A percentile compares a stretch with the other conserved stretches of the same genome.
Evolutionary conservation across 2,888 invertebrate species (phyloP).

Genomic region (Cotesia congregata): DNA sequence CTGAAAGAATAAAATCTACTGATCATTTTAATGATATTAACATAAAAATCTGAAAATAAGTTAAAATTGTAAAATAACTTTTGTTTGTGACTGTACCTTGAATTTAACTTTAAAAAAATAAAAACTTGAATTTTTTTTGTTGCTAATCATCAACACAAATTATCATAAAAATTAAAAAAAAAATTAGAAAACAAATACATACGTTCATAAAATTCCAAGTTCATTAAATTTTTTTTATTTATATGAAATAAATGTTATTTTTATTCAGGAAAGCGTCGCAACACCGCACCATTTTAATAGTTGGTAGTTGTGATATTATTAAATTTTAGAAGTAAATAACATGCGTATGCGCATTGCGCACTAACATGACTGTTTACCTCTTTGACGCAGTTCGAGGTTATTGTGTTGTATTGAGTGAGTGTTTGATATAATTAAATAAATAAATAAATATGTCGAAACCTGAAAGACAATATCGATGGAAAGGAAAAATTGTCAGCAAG

Average conservation of each 20-base stretch:
- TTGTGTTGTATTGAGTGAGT: neutral
- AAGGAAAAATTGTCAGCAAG: slow-evolving; percentile 30
- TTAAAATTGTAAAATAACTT: slow-evolving; percentile 1
- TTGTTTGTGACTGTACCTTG: slow-evolving; percentile 14
- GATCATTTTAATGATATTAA: neutral
- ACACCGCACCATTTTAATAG: neutral
- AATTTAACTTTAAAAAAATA: slow-evolving; percentile 4
- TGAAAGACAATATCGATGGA: slow-evolving; percentile 34
- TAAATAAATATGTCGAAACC: neutral
- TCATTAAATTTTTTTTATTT: neutral
- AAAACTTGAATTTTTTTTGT: slow-evolving; percentile 7
- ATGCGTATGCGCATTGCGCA: neutral
- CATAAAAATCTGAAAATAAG: slow-evolving; percentile 1
- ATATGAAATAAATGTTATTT: neutral
- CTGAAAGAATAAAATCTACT: neutral
- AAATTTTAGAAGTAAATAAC: neutral
- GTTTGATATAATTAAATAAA: neutral
- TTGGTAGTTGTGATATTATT: slow-evolving; percentile 3
- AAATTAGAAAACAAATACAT: neutral
- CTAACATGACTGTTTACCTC: neutral
- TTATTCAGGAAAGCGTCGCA: neutral
- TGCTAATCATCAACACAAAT: neutral
- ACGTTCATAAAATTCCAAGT: too few relatives aligned
- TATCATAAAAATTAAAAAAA: neutral
- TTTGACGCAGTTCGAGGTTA: neutral